These are phyloP conservation scores for Erynnis tages DNA, from an alignment of 2,888 invertebrate genomes.

Conservation along the genomic window DNA sequence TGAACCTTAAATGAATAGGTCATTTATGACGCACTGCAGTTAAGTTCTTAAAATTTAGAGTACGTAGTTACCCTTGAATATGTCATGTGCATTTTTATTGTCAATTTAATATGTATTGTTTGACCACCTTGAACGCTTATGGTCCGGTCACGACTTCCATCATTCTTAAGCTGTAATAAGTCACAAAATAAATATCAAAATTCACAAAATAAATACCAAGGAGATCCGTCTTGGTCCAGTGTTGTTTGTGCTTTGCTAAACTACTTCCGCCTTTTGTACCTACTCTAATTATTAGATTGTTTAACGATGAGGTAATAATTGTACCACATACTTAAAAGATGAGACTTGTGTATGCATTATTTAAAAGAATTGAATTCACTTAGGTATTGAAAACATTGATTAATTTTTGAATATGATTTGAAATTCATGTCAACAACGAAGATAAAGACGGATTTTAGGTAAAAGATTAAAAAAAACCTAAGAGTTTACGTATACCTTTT, in stretches of 20 bases:
- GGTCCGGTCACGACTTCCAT: constrained; percentile 59
- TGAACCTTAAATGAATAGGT: constrained; percentile 61
- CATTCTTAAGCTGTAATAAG: constrained; percentile 16
- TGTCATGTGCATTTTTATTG: constrained; percentile 52
- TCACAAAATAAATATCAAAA: constrained; percentile 18
- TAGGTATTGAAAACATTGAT: no score
- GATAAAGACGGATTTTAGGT: no score
- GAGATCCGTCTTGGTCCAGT: constrained; percentile 2
- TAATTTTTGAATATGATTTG: no score
- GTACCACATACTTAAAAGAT: no score
- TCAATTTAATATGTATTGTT: constrained; percentile 51
- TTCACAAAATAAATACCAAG: no score
- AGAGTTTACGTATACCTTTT: no score
- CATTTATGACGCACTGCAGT: constrained; percentile 34
- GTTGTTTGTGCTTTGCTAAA: neutral
- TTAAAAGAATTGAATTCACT: no score
- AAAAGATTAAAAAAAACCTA: no score
- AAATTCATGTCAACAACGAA: no score
- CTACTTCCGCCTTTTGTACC: constrained; percentile 12
- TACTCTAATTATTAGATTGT: neutral
- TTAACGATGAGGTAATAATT: constrained; percentile 4
- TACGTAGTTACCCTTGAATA: constrained; percentile 49
- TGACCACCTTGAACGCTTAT: constrained; percentile 57
- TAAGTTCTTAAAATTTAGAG: neutral
- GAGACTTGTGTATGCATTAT: no score